Conservation (phyloP, 2,797 vertebrate species). For the Tragelaphus eurycerus region DNA sequence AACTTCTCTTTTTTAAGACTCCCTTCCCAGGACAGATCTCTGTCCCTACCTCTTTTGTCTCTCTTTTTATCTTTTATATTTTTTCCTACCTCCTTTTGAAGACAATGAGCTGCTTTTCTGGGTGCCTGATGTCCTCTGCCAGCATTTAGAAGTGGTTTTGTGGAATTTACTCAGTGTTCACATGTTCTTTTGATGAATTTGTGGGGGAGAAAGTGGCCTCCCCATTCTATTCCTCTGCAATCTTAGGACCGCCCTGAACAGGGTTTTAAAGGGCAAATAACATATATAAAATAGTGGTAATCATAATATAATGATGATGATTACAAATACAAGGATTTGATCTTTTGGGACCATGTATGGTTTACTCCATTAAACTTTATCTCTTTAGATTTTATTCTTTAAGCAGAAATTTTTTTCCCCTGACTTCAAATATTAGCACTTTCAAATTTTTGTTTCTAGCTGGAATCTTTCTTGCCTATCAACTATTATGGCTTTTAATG, state of each 20-base stretch:
- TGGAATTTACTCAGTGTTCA: too few species aligned
- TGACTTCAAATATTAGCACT: not conserved
- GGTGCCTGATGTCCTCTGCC: too few species aligned
- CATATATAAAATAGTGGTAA: not conserved
- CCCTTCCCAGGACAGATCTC: too few species aligned
- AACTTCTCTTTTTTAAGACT: too few species aligned
- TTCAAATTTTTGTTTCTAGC: not conserved
- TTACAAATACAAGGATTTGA: not conserved
- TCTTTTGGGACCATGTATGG: not conserved
- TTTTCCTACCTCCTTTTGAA: too few species aligned
- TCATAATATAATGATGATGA: not conserved
- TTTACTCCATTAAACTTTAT: not conserved
- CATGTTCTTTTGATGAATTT: too few species aligned
- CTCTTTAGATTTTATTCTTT: not conserved
- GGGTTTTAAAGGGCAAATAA: not conserved
- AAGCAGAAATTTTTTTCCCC: not conserved
- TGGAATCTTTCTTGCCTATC: not conserved
- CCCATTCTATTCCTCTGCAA: fast-evolving
- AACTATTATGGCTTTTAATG: not conserved
- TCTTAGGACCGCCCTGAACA: too few species aligned
- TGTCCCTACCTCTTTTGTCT: too few species aligned
- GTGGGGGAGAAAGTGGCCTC: too few species aligned
- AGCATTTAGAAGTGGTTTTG: too few species aligned
- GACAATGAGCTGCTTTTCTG: too few species aligned
- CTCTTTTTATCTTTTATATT: too few species aligned